phyloP scores from a whole-genome alignment of 2,888 invertebrate species.

The Plusia festucae region DNA sequence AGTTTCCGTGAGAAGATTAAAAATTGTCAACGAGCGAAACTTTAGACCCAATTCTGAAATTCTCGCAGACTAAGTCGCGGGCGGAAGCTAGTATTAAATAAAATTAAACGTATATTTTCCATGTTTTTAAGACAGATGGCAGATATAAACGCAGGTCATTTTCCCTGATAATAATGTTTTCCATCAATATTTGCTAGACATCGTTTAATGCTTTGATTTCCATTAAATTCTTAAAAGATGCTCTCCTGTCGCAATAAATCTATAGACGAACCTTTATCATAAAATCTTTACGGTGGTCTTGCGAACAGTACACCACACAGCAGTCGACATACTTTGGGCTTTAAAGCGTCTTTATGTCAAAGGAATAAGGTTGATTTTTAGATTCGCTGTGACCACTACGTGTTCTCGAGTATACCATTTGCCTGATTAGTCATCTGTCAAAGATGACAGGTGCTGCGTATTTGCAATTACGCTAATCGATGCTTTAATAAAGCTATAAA shows the following conservation, averaged over 20 bases:
- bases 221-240: background rate
- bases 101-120: too few species aligned
- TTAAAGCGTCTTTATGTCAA: background rate
- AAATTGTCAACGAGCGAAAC: too few species aligned
- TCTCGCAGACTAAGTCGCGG: too few species aligned
- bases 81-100: too few species aligned
- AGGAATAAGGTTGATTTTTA: background rate
- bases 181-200: background rate
- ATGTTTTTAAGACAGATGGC: background rate
- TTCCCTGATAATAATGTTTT: background rate
- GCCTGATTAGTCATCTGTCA: slow-evolving; percentile 3
- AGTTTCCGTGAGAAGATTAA: too few species aligned
- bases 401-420: background rate
- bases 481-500: background rate
- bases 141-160: background rate
- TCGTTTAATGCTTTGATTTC: slow-evolving; percentile 2
- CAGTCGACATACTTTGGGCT: background rate
- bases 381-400: too few species aligned
- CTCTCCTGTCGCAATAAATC: background rate
- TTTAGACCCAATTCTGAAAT: too few species aligned
- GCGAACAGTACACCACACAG: background rate
- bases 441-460: slow-evolving; percentile 1
- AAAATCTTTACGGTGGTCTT: background rate
- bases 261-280: background rate
- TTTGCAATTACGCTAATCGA: background rate